Evolutionary conservation across 2,888 invertebrate genomes (phyloP), one percentile per base, ranked within the genome.

Genomic region (Adelphocoris suturalis): DNA sequence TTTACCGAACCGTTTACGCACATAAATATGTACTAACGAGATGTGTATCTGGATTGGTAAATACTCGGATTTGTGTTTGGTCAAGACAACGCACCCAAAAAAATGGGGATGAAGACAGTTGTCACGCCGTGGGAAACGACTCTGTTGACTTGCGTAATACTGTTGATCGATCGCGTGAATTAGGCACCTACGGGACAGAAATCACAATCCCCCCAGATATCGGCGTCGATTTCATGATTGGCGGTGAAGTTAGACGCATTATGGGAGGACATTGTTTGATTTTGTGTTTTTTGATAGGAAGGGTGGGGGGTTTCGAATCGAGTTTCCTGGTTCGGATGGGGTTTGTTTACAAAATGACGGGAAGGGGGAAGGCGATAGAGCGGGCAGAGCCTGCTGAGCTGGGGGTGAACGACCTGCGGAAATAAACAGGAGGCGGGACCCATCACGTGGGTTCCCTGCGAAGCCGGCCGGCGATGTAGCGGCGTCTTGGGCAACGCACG

Each of bases 401-500:
- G 46, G 78, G 48, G 82, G 82, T 82, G 47, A 85, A 85, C 57
- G 85, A 85, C 57, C 85, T 61, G 28, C 16, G 57, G 85, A 85
- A 85, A 85, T 85, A 85, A 85, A 85, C 85, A 85, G 61, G 82
- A n/a, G 82, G 57, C 57, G 57, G 85, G 61, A 57, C 16, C 16
- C 55, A 37, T 85, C 85, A 85, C 85, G 85, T 61, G 85, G 85
- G 57, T 46, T 14, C 84, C 19, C 28, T 19, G 85, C n/a, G 57
- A 85, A 57, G 85, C 85, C 85, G 85, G 85, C 85, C 85, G 85
- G 85, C 61, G 85, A 46, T 28, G 78, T 14, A 9, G 37, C 78
- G 19, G n/a, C 16, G 46, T 14, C 16, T 14, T 12, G 28, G 23
- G 75, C 37, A 37, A 37, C 37, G 37, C 37, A 37, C 37, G 37